These are phyloP conservation scores for Ctenodactylus gundi DNA, from an alignment of 2,113 vertebrate species.

Conservation along the genomic window DNA sequence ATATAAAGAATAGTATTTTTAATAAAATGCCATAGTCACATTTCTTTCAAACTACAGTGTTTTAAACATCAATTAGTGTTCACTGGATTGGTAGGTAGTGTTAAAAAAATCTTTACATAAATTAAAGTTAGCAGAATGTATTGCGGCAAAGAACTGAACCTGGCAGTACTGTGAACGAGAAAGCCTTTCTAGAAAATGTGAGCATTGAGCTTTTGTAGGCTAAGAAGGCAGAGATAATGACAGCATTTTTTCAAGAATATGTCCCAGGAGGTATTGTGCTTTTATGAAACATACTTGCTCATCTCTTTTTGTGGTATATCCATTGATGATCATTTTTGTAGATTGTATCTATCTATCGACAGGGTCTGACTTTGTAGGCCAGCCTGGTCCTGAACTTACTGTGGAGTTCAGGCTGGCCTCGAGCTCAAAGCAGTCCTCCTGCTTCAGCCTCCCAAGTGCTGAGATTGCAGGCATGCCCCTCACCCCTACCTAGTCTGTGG, in stretches of 20 bases:
- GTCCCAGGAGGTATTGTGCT: neutral
- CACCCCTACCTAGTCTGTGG: too few species aligned
- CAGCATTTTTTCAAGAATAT: neutral
- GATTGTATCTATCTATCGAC: too few species aligned
- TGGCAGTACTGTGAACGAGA: too few species aligned
- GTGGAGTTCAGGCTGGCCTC: too few species aligned
- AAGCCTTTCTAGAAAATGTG: too few species aligned
- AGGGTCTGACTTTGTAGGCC: too few species aligned
- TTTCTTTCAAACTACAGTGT: neutral
- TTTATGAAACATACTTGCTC: neutral
- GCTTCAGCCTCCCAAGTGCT: too few species aligned
- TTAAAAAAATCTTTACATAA: neutral
- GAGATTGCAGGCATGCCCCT: too few species aligned
- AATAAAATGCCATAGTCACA: neutral
- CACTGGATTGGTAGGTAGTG: neutral
- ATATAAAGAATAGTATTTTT: neutral
- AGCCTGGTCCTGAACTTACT: too few species aligned
- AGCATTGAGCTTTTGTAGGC: neutral
- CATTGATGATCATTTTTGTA: neutral
- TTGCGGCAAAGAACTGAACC: too few species aligned
- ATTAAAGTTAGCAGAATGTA: neutral
- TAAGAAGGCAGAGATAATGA: neutral
- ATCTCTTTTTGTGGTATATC: neutral
- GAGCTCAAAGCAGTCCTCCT: too few species aligned
- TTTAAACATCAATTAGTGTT: neutral